Conservation (phyloP, 2,888 invertebrate genomes). For the Phymatocera aterrima region DNA sequence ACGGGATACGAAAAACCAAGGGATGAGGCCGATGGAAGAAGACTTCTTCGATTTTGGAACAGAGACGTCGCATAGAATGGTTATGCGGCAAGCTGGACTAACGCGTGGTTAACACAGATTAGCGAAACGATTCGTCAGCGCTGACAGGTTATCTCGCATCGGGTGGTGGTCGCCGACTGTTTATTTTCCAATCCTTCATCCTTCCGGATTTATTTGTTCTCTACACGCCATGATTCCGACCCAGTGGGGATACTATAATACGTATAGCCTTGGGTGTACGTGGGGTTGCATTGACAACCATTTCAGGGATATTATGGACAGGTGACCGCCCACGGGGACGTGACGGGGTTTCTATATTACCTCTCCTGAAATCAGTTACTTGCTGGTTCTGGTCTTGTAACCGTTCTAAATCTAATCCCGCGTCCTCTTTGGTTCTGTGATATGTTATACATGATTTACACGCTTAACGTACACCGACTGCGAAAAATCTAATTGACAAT, state of each 20-base stretch:
- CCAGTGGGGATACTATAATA: conserved; percentile 28
- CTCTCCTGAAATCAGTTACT: not conserved
- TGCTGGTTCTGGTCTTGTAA: not conserved
- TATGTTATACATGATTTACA: not conserved
- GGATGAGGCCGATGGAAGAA: not conserved
- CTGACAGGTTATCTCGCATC: conserved; percentile 66
- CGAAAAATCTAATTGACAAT: not conserved
- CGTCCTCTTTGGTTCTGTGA: not conserved
- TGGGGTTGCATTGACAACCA: not conserved
- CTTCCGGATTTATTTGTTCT: conserved; percentile 41
- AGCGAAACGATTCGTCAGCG: conserved; percentile 72
- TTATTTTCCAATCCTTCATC: conserved; percentile 46
- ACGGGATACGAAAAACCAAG: not conserved
- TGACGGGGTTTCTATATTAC: conserved; percentile 7
- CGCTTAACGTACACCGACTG: no score
- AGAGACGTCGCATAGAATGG: not conserved
- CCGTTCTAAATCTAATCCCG: not conserved
- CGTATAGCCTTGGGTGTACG: not conserved
- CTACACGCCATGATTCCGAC: conserved; percentile 21
- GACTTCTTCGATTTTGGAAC: conserved; percentile 5
- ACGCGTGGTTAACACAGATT: conserved; percentile 71
- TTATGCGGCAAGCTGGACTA: not conserved
- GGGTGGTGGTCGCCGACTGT: conserved; percentile 43
- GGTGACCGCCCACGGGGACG: conserved; percentile 33
- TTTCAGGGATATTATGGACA: conserved; percentile 30